Evolutionary conservation across 2,888 invertebrate species (phyloP), one percentile per base, ranked within the genome.

Genomic region (Plusia festucae): DNA sequence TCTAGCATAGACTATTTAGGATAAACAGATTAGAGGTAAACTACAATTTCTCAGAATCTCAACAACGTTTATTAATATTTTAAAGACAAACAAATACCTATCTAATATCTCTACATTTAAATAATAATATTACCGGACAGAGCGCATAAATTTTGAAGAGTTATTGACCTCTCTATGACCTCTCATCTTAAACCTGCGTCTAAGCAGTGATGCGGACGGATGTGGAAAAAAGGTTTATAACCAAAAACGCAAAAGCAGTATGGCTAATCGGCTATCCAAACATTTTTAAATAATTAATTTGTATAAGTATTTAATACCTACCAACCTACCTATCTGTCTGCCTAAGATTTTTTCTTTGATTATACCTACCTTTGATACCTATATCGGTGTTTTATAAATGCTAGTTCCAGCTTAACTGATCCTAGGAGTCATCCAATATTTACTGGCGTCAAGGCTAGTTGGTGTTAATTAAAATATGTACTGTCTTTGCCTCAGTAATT

Each of bases 391-490:
- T n/a, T n/a, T n/a, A n/a, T n/a, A n/a, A 40, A 70, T 65, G 44
- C 32, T 66, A 69, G 59, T 69, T 65, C 53, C 49, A 65, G 56
- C 55, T 72, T 53, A 65, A 71, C 65, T 53, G 63, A 65, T 73
- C 69, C 58, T 49, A 55, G n/a, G 30, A 20, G 46, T 63, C 55
- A 66, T 71, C 69, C 51, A 55, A 76, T 76, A 85, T 88, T 88
- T 86, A 82, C 76, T 73, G 66, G 66, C 72, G 65, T 73, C 77
- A 68, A 66, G 53, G 75, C 66, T n/a, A n/a, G 73, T 73, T 75
- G 60, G 73, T 78, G 80, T 86, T 85, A 86, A 91, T 91, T 91
- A 88, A 87, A 88, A 87, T 5, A 7, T 11, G n/a, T 85, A 85
- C 85, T 86, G 78, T 85, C 85, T 84, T 83, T 83, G 78, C 81